Evolutionary conservation across 2,113 vertebrate genomes (phyloP).

Genomic region (Ctenodactylus gundi): DNA sequence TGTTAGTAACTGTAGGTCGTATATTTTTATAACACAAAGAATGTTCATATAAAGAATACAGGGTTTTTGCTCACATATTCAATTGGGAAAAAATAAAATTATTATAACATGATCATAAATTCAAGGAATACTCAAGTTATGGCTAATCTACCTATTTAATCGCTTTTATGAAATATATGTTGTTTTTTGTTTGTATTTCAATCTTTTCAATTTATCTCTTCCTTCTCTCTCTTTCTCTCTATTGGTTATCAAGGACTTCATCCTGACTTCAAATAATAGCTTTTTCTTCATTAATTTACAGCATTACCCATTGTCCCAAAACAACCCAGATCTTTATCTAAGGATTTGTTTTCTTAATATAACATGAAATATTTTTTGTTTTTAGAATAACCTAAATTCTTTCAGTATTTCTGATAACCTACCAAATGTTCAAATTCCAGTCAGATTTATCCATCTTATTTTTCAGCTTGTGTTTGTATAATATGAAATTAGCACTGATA

Average conservation of each 20-base stretch:
- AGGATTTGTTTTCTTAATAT: background rate
- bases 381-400: background rate
- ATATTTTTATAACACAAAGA: background rate
- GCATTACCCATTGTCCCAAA: background rate
- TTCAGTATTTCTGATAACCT: background rate
- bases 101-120: background rate
- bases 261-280: background rate
- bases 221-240: background rate
- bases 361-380: background rate
- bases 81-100: background rate
- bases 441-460: background rate
- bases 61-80: background rate
- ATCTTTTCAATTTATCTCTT: background rate
- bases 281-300: background rate
- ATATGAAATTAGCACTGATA: background rate
- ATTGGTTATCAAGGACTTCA: background rate
- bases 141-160: background rate
- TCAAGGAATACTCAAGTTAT: background rate
- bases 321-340: background rate
- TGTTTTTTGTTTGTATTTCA: background rate
- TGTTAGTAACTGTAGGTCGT: background rate
- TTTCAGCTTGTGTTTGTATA: too few relatives aligned
- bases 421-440: background rate
- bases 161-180: background rate
- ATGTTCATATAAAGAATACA: background rate